Conservation (phyloP, 2,113 vertebrate species). For the Rhinolophus sinicus region DNA sequence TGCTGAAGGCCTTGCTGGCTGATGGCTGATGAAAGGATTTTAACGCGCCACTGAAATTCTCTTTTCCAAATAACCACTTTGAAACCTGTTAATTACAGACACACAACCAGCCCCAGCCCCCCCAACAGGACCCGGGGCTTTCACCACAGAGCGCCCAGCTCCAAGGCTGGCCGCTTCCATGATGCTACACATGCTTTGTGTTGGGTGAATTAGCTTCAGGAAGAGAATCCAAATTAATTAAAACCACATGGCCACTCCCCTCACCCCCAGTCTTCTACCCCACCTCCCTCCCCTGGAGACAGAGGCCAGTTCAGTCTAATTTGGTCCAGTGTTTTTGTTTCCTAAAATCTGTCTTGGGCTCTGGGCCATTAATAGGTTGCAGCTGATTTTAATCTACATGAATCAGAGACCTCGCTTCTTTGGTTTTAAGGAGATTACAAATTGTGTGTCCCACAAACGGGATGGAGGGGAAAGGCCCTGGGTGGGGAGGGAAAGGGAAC, state of each 20-base stretch:
- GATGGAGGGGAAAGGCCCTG: constrained; percentile 60
- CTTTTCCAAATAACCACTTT: constrained; percentile 84
- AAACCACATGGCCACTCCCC: constrained; percentile 86
- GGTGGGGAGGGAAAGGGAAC: background rate
- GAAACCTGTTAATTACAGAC: constrained; percentile 86
- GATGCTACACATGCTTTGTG: constrained; percentile 83
- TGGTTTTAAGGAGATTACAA: constrained; percentile 87
- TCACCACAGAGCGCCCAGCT: constrained; percentile 80
- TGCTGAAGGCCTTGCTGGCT: constrained; percentile 72
- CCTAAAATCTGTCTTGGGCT: constrained; percentile 85
- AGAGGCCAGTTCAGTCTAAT: constrained; percentile 85
- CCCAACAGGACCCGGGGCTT: constrained; percentile 79
- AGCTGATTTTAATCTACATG: constrained; percentile 88
- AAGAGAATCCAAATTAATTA: constrained; percentile 88
- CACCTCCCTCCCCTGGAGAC: constrained; percentile 83
- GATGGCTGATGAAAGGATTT: constrained; percentile 85
- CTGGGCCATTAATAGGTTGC: constrained; percentile 86
- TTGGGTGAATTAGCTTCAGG: constrained; percentile 85
- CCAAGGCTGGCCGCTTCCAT: constrained; percentile 72
- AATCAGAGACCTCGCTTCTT: constrained; percentile 84
- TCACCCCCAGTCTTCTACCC: constrained; percentile 65
- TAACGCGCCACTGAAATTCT: constrained; percentile 83
- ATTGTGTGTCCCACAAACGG: constrained; percentile 84
- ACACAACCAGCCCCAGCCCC: constrained; percentile 80
- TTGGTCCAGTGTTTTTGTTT: constrained; percentile 88